Base-by-base conservation (phyloP, 2,797 vertebrate species). In the Mareca penelope region DNA sequence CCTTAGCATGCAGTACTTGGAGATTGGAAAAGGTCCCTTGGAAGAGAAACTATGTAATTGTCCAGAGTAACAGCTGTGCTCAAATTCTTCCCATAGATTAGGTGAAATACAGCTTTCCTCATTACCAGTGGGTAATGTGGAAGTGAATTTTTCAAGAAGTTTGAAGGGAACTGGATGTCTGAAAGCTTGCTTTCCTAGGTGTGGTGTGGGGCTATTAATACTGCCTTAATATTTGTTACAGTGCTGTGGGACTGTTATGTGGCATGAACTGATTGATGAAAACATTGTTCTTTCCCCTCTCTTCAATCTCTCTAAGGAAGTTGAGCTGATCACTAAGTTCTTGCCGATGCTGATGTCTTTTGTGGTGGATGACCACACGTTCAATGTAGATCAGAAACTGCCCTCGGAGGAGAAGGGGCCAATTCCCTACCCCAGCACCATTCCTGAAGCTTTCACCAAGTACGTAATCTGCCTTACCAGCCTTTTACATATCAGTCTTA, bases 321-420 rank as follows among this genome's bases (percentile, higher is more conserved):
- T 97, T 28, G 99, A 99, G 86, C 95, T 99, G 63, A 98, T 99
- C 96, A 99, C 99, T 1, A 98, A 98, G 92, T 99, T 99, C 96
- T 97, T 99, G 90, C 99, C 99, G 0, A 98, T 98, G 87, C 98
- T 99, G 98, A 99, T 99, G 99, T 99, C 99, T 10, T 98, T 99
- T 18, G 98, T 99, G 95, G 99, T 99, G 70, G 99, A 99, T 4
- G 99, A 99, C 94, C 98, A 99, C 92, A 99, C 98, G 0, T 99
- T 98, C 97, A 99, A 95, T 0, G 98, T 99, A 7, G 99, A 99
- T 9, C 99, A 99, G 98, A 99, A 99, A 82, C 98, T 99, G 55
- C 99, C 98, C 6, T 98, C 98, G 0, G 99, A 99, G 92, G 99
- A 99, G 95, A 99, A 99, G 93, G 99, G 98, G 73, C 98, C 98